phyloP scores from a whole-genome alignment of 2,888 invertebrate species.

The Tricholauxania praeusta region DNA sequence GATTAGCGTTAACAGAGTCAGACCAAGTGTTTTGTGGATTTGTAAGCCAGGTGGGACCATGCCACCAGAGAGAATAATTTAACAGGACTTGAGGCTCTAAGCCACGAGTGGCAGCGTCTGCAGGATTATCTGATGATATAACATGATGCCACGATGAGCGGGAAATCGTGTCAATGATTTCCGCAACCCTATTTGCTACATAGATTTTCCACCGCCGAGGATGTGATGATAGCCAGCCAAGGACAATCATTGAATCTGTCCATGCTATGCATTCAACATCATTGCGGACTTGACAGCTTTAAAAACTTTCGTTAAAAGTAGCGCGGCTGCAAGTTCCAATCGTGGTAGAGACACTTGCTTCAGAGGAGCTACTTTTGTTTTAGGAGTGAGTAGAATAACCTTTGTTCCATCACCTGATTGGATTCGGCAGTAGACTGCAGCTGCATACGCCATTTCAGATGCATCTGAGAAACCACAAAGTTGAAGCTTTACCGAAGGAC shows the following conservation, averaged over 20 bases:
- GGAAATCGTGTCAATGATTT: no score
- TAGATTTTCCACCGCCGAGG: constrained; percentile 34
- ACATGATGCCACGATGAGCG: no score
- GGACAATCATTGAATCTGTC: constrained; percentile 31
- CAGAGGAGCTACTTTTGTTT: not conserved
- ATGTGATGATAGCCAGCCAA: constrained; percentile 30
- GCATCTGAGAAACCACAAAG: constrained; percentile 4
- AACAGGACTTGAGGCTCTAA: no score
- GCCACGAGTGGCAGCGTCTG: fast-evolving
- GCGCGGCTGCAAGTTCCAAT: not conserved
- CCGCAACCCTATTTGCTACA: no score
- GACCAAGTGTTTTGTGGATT: no score
- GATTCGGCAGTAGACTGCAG: not conserved
- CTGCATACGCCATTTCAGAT: not conserved
- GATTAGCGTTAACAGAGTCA: no score
- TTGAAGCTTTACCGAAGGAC: not conserved
- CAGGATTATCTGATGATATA: no score
- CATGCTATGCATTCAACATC: not conserved
- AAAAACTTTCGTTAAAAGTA: not conserved
- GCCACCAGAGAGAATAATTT: no score
- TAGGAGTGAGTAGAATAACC: not conserved
- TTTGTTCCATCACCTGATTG: not conserved
- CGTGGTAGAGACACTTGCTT: not conserved
- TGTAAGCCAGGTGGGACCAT: no score
- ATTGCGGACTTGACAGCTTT: not conserved